These are phyloP conservation scores for Conistra vaccinii DNA, from an alignment of 2,888 invertebrate genomes.

Conservation along the genomic window DNA sequence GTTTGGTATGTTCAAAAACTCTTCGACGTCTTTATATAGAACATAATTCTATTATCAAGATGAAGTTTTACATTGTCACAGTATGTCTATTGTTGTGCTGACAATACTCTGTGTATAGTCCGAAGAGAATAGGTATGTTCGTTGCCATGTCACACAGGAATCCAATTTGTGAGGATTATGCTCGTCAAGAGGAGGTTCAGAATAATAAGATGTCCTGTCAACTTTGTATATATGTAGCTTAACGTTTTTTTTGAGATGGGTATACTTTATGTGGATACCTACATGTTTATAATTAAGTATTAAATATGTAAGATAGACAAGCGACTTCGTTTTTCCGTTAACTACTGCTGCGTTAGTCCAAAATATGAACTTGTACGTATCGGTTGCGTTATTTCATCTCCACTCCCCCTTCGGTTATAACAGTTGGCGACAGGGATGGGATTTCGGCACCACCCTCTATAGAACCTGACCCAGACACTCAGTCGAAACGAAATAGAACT, in stretches of 20 bases:
- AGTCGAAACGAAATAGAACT: too few species aligned
- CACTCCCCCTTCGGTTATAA: too few species aligned
- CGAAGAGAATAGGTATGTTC: slow-evolving; percentile 72
- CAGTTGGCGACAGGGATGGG: too few species aligned
- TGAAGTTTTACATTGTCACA: slow-evolving; percentile 49
- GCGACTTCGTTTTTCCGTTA: too few species aligned
- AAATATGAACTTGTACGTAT: too few species aligned
- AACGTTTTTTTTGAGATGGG: slow-evolving; percentile 28
- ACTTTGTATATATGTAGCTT: slow-evolving; percentile 22
- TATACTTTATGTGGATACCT: too few species aligned
- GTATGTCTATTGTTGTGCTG: slow-evolving; percentile 41
- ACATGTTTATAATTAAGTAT: too few species aligned
- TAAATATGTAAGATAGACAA: too few species aligned
- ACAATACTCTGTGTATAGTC: slow-evolving; percentile 62
- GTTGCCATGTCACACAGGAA: slow-evolving; percentile 73
- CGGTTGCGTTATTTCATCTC: too few species aligned
- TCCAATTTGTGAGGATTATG: slow-evolving; percentile 76
- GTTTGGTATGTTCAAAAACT: slow-evolving; percentile 10
- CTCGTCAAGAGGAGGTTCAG: slow-evolving; percentile 63
- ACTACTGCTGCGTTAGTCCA: too few species aligned
- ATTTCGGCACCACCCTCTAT: too few species aligned
- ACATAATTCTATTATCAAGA: slow-evolving; percentile 43
- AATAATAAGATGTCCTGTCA: slow-evolving; percentile 41
- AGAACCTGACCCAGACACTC: too few species aligned
- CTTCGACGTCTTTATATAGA: neutral